phyloP scores from a whole-genome alignment of 2,113 vertebrate genomes.

The Typhlomys cinereus region DNA sequence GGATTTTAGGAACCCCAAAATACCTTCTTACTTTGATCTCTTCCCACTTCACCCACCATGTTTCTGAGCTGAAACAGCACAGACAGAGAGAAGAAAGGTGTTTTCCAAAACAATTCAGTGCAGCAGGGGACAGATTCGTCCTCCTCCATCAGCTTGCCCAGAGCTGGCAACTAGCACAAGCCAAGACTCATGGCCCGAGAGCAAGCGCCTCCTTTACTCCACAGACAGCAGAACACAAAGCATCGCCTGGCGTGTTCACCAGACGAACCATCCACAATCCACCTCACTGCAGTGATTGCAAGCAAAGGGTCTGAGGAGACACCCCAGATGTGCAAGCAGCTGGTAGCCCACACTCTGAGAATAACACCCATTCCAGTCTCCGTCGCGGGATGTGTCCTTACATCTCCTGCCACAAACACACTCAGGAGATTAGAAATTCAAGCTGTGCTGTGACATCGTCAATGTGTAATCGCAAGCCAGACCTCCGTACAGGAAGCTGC shows the following conservation, averaged over 20 bases:
- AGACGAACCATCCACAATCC: not conserved
- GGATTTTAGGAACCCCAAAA: not conserved
- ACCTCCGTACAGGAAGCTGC: not conserved
- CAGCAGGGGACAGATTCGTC: fast-evolving
- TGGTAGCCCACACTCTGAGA: not conserved
- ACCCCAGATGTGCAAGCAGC: not conserved
- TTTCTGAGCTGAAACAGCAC: not conserved
- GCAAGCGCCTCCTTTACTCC: not conserved
- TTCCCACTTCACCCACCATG: not conserved
- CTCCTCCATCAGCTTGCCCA: not conserved
- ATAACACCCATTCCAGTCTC: too few species aligned
- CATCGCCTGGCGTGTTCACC: not conserved
- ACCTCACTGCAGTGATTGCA: not conserved
- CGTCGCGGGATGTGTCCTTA: not conserved
- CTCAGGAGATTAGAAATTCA: not conserved
- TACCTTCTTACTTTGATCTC: not conserved
- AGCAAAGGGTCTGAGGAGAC: not conserved
- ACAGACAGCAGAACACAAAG: not conserved
- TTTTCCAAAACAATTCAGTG: not conserved
- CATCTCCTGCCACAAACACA: too few species aligned
- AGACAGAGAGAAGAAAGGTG: not conserved
- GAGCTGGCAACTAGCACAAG: not conserved
- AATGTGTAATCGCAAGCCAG: not conserved
- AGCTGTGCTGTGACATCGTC: not conserved
- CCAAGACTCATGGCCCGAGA: not conserved